Conservation (phyloP, 2,888 invertebrate species). For the Sarcophaga carnaria region DNA sequence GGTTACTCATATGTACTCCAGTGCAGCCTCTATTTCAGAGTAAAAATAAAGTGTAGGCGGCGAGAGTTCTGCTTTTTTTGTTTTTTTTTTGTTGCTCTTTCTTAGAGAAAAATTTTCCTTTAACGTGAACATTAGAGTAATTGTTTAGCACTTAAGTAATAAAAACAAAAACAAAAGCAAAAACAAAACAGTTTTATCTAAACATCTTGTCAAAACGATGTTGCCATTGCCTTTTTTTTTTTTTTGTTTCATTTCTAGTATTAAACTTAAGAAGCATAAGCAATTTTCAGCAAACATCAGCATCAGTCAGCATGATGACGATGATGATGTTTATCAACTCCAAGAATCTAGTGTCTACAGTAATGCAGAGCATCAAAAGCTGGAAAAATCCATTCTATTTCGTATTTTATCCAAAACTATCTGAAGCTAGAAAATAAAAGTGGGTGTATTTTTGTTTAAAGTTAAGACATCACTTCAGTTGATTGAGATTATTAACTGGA, state of each 20-base stretch:
- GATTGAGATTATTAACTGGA: constrained; percentile 64
- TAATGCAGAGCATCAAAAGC: background rate
- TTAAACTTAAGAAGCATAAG: background rate
- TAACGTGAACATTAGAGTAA: constrained; percentile 10
- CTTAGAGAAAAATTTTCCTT: constrained; percentile 19
- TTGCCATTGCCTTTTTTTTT: constrained; percentile 28
- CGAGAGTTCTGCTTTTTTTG: background rate
- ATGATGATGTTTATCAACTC: constrained; percentile 61
- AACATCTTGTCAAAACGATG: constrained; percentile 62
- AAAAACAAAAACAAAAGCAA: constrained; percentile 17
- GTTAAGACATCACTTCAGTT: constrained; percentile 65
- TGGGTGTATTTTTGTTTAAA: constrained; percentile 58
- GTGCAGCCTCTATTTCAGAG: constrained; percentile 22
- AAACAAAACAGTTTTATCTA: constrained; percentile 54
- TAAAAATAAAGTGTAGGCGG: constrained; percentile 57
- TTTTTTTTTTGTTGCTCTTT: constrained; percentile 7
- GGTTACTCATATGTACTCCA: background rate
- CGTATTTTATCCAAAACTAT: constrained; percentile 10
- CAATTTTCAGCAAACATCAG: constrained; percentile 27
- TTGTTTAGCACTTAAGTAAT: constrained; percentile 18
- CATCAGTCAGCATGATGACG: constrained; percentile 35
- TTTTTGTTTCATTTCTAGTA: background rate
- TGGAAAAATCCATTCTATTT: background rate
- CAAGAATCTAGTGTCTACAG: constrained; percentile 59
- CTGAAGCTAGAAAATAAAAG: constrained; percentile 45